Base-by-base conservation (phyloP, 2,888 invertebrate genomes). In the Alentia gelatinosa region DNA sequence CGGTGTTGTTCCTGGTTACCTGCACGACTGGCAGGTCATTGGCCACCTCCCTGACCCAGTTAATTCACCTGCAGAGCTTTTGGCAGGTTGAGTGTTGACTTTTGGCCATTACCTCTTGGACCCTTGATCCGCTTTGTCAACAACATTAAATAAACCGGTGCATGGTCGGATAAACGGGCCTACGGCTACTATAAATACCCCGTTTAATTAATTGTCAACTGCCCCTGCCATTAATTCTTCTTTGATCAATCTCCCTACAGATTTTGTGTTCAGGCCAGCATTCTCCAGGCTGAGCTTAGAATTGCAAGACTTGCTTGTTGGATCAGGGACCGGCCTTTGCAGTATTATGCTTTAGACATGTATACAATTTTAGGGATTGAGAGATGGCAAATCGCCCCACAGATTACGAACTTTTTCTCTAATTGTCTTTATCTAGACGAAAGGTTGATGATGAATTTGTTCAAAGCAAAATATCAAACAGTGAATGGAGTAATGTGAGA, bases 131-230 rank as follows among this genome's bases (percentile, higher is more conserved):
- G 30, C 68, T 30, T 26, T 68, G 68, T 26, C 23, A 68, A 68
- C 68, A 68, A 68, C 68, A 30, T 68, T 68, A 68, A 68, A 68
- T 68, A 68, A 68, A 30, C 68, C 68, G 68, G 68, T 30, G 26
- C 23, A 56, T n/a, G 19, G 56, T 19, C 19, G 56, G 56, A 56
- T 19, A 56, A n/a, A 30, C 12, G 30, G 68, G n/a, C 68, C 68
- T 15, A 5, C 30, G 68, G 23, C 30, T 1, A 68, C 68, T 30
- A 68, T 30, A 68, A 68, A 68, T 30, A 68, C 26, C 68, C 33
- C 30, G 68, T 68, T 68, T 68, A 68, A 68, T 68, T 26, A 68
- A 68, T 68, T 68, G 68, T 68, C 68, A 68, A 68, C 68, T 68
- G 56, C 23, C 23, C 26, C 30, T n/a, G 23, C 30, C 30, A 30